A percentile compares a stretch with the other conserved stretches of the same genome.
These are phyloP conservation scores for Zaprionus tsacasi DNA, from an alignment of 1,140 invertebrate species.

Conservation along the genomic window DNA sequence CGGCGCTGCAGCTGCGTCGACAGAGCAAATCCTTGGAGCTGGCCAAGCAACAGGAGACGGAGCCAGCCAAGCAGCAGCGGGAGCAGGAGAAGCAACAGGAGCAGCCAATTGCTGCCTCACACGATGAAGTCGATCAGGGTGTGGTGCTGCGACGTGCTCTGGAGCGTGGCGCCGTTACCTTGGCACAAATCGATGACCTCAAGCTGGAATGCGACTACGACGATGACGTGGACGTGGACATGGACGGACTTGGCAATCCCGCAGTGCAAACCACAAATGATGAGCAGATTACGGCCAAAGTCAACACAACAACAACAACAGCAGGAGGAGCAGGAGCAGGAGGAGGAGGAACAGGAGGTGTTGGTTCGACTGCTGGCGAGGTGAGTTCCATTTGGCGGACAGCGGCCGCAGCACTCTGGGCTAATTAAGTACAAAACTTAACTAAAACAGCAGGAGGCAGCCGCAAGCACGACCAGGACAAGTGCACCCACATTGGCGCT, in stretches of 20 bases:
- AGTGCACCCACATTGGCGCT: slow-evolving; percentile 20
- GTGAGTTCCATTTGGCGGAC: slow-evolving; percentile 57
- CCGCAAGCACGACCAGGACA: slow-evolving; percentile 6
- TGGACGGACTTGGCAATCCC: slow-evolving; percentile 67
- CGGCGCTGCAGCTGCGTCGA: slow-evolving; percentile 56
- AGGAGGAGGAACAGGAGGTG: not conserved
- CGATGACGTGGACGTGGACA: slow-evolving; percentile 16
- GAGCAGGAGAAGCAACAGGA: slow-evolving; percentile 7
- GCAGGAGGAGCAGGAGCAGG: slow-evolving; percentile 2
- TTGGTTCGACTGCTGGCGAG: slow-evolving; percentile 39
- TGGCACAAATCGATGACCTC: slow-evolving; percentile 75
- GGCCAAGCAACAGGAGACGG: slow-evolving; percentile 33
- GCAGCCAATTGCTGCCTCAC: not conserved
- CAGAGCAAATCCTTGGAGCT: slow-evolving; percentile 60
- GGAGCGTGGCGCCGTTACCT: slow-evolving; percentile 64
- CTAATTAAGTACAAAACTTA: slow-evolving; percentile 73
- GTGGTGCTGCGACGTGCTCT: slow-evolving; percentile 58
- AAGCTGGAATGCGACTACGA: slow-evolving; percentile 54
- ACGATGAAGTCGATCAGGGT: slow-evolving; percentile 46
- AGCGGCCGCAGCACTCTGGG: slow-evolving; percentile 62
- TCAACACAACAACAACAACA: slow-evolving; percentile 18
- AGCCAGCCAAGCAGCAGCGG: not conserved
- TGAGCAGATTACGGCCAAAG: slow-evolving; percentile 66
- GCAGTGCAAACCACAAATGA: slow-evolving; percentile 69
- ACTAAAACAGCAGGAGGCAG: slow-evolving; percentile 69